phyloP scores from a whole-genome alignment of 2,888 invertebrate genomes.

The Chouioia cunea region DNA sequence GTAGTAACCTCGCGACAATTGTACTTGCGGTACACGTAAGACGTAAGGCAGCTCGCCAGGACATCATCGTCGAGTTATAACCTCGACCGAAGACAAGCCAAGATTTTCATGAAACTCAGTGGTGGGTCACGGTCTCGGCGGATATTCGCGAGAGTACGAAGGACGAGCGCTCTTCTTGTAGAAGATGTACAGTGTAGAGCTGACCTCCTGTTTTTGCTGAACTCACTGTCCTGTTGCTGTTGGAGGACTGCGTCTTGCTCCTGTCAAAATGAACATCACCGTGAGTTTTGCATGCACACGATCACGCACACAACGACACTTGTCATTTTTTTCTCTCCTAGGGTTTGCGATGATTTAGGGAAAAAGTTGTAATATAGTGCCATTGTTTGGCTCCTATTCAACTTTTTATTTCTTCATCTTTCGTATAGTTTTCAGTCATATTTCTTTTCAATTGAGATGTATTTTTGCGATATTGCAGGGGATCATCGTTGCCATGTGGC shows the following conservation, averaged over 20 bases:
- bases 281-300: conserved; percentile 17
- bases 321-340: background rate
- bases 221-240: background rate
- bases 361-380: background rate
- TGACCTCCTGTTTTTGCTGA: background rate
- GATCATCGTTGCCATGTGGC: conserved; percentile 75
- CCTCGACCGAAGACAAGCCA: too few species aligned
- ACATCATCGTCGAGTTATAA: too few species aligned
- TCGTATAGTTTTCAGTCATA: background rate
- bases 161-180: background rate
- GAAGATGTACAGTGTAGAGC: conserved; percentile 37
- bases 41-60: too few species aligned
- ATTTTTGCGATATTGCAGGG: conserved; percentile 68
- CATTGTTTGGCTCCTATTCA: conserved; percentile 6
- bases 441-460: too few species aligned
- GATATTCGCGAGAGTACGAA: background rate
- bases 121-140: background rate
- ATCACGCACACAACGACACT: background rate
- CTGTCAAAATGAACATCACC: conserved; percentile 28
- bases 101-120: conserved; percentile 15
- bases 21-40: too few species aligned
- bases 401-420: conserved; percentile 10
- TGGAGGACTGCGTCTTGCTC: background rate
- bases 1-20: too few species aligned
- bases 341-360: background rate